Evolutionary conservation across 2,113 vertebrate genomes (phyloP).

Genomic region (Carassius gibelio): DNA sequence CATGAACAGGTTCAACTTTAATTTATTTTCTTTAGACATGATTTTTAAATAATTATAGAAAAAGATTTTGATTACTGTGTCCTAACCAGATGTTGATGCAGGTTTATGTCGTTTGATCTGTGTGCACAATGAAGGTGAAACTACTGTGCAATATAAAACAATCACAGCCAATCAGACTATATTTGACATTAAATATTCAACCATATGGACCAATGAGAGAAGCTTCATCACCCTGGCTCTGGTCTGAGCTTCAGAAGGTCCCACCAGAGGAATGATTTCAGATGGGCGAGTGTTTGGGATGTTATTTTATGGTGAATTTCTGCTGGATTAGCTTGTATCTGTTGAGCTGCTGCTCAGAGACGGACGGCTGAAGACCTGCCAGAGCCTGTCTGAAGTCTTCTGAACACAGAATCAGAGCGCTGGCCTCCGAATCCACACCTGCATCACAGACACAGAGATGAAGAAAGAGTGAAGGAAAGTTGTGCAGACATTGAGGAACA

Average conservation of each 20-base stretch:
- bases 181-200: background rate
- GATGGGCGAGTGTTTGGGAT: background rate
- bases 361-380: slow-evolving; percentile 77
- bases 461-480: background rate
- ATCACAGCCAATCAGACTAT: background rate
- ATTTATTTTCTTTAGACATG: no score
- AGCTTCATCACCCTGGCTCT: no score
- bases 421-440: slow-evolving; percentile 81
- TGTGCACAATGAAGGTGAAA: no score
- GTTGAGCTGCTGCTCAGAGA: slow-evolving; percentile 84
- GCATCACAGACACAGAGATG: background rate
- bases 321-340: slow-evolving; percentile 82
- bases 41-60: no score
- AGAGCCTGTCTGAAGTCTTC: slow-evolving; percentile 85
- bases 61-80: no score
- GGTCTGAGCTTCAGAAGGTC: background rate
- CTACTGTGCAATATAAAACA: no score
- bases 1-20: background rate
- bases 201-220: background rate
- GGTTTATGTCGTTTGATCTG: no score
- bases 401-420: slow-evolving; percentile 75
- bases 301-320: slow-evolving; percentile 71
- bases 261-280: background rate
- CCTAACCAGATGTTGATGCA: no score
- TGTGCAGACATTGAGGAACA: background rate